These are phyloP conservation scores for Podarcis raffonei DNA, from an alignment of 2,113 vertebrate genomes.

Conservation along the genomic window DNA sequence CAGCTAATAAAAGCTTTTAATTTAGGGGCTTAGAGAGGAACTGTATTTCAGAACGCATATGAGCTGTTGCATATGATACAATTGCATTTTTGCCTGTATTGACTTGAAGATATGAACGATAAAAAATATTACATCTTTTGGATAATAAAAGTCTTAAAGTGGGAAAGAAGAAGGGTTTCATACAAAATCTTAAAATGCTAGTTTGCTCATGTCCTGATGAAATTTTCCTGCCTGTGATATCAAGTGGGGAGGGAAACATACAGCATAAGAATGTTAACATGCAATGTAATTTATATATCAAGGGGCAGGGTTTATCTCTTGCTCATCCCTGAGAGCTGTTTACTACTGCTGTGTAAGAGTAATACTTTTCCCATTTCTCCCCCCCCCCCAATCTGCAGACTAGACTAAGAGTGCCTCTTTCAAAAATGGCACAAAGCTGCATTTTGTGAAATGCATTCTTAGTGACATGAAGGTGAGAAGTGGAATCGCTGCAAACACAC, in stretches of 20 bases:
- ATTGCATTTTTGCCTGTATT: constrained; percentile 45
- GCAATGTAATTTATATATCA: background rate
- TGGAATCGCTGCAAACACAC: background rate
- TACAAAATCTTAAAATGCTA: background rate
- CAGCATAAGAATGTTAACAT: no score
- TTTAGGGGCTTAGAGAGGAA: background rate
- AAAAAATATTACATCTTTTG: constrained; percentile 51
- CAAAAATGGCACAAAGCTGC: background rate
- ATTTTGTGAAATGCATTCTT: background rate
- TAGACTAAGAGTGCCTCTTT: no score
- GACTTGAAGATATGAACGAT: constrained; percentile 61
- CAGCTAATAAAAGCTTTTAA: background rate
- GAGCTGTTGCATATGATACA: constrained; percentile 53
- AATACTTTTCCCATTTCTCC: background rate
- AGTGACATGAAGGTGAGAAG: background rate
- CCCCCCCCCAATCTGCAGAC: no score
- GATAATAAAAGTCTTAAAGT: constrained; percentile 52
- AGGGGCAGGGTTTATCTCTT: background rate
- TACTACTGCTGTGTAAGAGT: background rate
- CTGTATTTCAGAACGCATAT: constrained; percentile 6
- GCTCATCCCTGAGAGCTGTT: background rate
- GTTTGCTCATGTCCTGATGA: background rate
- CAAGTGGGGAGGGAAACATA: background rate
- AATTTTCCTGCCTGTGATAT: background rate
- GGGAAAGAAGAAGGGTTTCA: background rate